phyloP scores from a whole-genome alignment of 2,113 vertebrate species.

The Lepisosteus osseus region DNA sequence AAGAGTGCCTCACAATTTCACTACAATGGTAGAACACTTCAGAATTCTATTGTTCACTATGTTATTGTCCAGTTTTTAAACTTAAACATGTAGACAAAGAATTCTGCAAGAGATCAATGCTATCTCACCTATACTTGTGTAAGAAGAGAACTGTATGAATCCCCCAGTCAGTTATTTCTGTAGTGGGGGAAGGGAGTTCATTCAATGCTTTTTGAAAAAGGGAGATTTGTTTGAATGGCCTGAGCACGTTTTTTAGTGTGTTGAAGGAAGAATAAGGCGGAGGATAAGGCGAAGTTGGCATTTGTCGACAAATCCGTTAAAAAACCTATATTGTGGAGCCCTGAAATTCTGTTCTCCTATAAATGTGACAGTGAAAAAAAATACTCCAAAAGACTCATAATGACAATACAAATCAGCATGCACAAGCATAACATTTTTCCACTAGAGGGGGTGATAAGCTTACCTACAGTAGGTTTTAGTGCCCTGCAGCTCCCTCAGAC shows the following conservation, averaged over 20 bases:
- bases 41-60: background rate
- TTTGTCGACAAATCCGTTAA: no score
- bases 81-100: conserved; percentile 6
- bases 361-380: no score
- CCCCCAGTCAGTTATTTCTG: conserved; percentile 4
- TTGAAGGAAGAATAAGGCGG: no score
- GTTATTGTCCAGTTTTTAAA: background rate
- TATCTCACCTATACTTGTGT: conserved; percentile 12
- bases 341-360: background rate
- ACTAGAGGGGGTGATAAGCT: no score
- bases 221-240: background rate
- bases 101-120: conserved; percentile 5
- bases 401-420: no score
- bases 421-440: no score
- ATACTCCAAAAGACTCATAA: no score
- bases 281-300: no score
- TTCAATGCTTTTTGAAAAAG: conserved; percentile 7
- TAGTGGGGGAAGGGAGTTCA: conserved; percentile 8
- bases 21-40: background rate
- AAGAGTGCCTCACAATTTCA: background rate
- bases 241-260: background rate
- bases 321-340: background rate
- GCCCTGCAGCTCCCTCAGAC: no score
- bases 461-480: no score
- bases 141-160: conserved; percentile 11